These are phyloP conservation scores for Macaca fascicularis DNA, from an alignment of 2,113 vertebrate species.

Conservation along the genomic window T2T-MFA8v1.1 NC_088386.1:13307501-13308000, in stretches of 20 bases:
- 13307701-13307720: neutral
- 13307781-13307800: neutral
- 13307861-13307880: neutral
- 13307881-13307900: too few species aligned
- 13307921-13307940: neutral
- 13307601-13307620: neutral
- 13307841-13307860: neutral
- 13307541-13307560: neutral
- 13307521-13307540: neutral
- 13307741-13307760: neutral
- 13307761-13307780: neutral
- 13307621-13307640: neutral
- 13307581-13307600: neutral
- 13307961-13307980: neutral
- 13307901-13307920: neutral
- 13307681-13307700: neutral
- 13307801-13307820: neutral
- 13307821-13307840: constrained; percentile 47
- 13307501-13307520: neutral
- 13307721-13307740: neutral
- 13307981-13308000: neutral
- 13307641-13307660: constrained; percentile 43
- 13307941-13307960: neutral
- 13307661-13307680: neutral
- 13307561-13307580: neutral